These are phyloP conservation scores for Ctenosaura bakeri DNA, from an alignment of 2,797 vertebrate genomes.

Conservation along the genomic window DNA sequence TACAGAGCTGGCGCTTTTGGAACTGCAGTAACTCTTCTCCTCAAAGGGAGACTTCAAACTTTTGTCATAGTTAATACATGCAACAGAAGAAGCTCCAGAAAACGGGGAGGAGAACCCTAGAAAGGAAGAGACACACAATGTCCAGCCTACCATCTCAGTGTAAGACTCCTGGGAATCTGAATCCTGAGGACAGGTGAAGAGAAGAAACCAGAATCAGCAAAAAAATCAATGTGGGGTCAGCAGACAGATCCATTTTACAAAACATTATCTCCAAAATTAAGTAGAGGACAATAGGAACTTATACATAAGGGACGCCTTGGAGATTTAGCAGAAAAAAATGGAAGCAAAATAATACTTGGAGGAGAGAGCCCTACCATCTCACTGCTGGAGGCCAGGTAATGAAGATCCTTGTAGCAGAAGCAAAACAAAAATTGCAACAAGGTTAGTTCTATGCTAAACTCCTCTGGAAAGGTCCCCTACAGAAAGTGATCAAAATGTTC, in stretches of 20 bases:
- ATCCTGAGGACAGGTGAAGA: constrained; percentile 71
- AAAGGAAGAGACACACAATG: constrained; percentile 32
- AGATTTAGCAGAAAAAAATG: background rate
- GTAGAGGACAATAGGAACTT: background rate
- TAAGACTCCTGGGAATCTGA: constrained; percentile 69
- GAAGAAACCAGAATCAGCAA: constrained; percentile 65
- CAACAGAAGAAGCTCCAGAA: constrained; percentile 49
- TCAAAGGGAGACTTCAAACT: constrained; percentile 11
- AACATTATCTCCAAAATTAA: background rate
- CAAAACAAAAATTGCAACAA: constrained; percentile 34
- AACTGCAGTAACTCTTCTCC: background rate
- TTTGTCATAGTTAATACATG: constrained; percentile 28
- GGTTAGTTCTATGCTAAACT: constrained; percentile 19
- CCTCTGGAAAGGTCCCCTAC: background rate
- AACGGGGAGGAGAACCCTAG: background rate
- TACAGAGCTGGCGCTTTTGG: background rate
- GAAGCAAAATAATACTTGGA: background rate
- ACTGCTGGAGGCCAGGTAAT: constrained; percentile 54
- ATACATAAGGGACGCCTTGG: background rate
- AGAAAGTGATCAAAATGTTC: background rate
- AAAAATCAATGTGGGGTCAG: background rate
- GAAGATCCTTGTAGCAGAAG: constrained; percentile 3
- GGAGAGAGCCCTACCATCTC: constrained; percentile 33
- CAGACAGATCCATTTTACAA: background rate
- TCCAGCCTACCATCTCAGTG: constrained; percentile 75